Evolutionary conservation across 23 tunicate species (phyloP), one percentile per base, ranked within the genome.

Genomic region (Trididemnum miniatum): DNA sequence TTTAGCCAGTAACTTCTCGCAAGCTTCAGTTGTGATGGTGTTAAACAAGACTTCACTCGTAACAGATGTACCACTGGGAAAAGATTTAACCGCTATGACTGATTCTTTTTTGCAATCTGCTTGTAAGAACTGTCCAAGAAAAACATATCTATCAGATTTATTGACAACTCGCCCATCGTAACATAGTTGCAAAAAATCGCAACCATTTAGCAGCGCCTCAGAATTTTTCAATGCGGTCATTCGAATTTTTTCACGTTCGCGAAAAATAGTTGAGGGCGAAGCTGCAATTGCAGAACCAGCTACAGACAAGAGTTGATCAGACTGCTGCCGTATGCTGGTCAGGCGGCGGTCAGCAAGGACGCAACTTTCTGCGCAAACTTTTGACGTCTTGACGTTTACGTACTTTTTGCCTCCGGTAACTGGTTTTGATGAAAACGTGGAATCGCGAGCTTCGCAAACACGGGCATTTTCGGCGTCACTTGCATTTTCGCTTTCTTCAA

Each of bases 311-410:
- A 71, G 76, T 71, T 71, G 76, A n/a, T 71, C 76, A 4, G 76
- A 71, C 12, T 71, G 38, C 76, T 71, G 76, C n/a, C n/a, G n/a
- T n/a, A n/a, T n/a, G n/a, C n/a, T n/a, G n/a, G 38, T 71, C 38
- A 71, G 29, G 5, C 76, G 76, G 23, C 76, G 76, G 76, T 71
- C 38, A 7, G 76, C 76, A 15, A 71, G 76, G 12, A 71, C 26
- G 38, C 76, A 71, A 32, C 39, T 71, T 7, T 71, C 76, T 5
- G 5, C 12, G 31, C 12, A 5, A 5, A 31, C 36, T 71, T 32
- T 31, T 15, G 26, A 32, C 37, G 76, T 71, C 39, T 71, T 32
- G 23, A 71, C 7, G 29, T 31, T 71, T 28, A 15, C 44, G 23
- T 71, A 71, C 20, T 31, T 9, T 30, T 32, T 71, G 3, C 38